Evolutionary conservation across 2,113 vertebrate genomes (phyloP).

Genomic region (Cyanoliseus patagonus): DNA sequence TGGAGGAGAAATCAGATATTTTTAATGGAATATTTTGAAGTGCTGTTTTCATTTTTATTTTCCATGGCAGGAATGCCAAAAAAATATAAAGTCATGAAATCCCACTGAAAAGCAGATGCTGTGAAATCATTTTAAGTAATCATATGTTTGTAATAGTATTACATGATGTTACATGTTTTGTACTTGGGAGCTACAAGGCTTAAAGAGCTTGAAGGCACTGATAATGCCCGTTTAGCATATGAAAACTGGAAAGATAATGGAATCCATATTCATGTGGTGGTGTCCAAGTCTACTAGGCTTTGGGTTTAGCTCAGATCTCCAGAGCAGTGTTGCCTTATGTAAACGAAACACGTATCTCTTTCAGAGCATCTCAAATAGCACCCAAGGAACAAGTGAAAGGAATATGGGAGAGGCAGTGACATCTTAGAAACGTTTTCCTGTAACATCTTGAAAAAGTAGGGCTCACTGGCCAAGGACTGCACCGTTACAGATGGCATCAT

Average conservation of each 20-base stretch:
- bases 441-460: neutral
- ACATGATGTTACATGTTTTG: neutral
- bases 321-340: neutral
- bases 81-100: conserved; percentile 1
- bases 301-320: neutral
- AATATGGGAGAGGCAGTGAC: neutral
- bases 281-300: neutral
- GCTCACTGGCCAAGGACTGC: neutral
- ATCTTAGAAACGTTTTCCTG: neutral
- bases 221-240: neutral
- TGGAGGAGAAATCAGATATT: conserved; percentile 6
- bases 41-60: neutral
- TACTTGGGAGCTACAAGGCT: neutral
- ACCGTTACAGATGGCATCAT: neutral
- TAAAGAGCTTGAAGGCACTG: neutral
- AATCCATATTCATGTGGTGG: neutral
- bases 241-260: neutral
- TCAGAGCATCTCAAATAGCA: neutral
- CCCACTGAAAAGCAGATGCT: neutral
- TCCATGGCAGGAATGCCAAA: conserved; percentile 6
- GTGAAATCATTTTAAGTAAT: neutral
- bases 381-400: neutral
- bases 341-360: neutral
- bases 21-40: conserved; percentile 30
- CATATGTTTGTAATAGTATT: neutral